Conservation (phyloP, 1,140 invertebrate genomes). For the Phymorhynchus buccinoides region DNA sequence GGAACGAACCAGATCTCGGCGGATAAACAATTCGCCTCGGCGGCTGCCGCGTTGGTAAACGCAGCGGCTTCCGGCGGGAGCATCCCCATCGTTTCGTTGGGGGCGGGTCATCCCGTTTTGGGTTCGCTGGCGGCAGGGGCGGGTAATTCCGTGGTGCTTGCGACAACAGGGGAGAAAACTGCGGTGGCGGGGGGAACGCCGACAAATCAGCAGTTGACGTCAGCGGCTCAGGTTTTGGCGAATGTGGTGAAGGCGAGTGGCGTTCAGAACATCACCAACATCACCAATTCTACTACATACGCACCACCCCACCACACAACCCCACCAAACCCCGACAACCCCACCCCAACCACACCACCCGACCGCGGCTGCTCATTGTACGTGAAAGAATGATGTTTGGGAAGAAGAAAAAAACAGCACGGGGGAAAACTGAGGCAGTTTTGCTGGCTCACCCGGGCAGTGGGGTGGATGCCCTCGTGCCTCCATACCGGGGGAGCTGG, state of each 20-base stretch:
- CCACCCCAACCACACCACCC: neutral
- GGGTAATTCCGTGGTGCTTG: constrained; percentile 19
- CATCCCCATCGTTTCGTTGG: constrained; percentile 31
- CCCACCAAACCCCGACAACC: neutral
- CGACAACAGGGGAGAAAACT: neutral
- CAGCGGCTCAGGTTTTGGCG: constrained; percentile 26
- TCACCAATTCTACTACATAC: too few species aligned
- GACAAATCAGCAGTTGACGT: constrained; percentile 28
- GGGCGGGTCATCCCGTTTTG: constrained; percentile 10
- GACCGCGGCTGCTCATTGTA: neutral
- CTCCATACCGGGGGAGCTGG: too few species aligned
- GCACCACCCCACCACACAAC: too few species aligned
- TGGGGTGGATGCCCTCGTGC: too few species aligned
- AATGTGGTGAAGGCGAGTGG: constrained; percentile 32
- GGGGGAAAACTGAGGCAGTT: too few species aligned
- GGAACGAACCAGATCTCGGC: neutral
- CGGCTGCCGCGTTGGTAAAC: constrained; percentile 12
- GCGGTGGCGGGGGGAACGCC: neutral
- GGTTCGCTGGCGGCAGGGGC: constrained; percentile 19
- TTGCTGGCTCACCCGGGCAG: too few species aligned
- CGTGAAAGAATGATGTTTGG: neutral
- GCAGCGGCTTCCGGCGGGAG: constrained; percentile 32
- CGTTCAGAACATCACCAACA: constrained; percentile 18
- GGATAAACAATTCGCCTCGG: constrained; percentile 24
- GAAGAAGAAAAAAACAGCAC: too few species aligned